Evolutionary conservation across 2,888 invertebrate genomes (phyloP), one percentile per base, ranked within the genome.

Genomic region (Beris morrisii): DNA sequence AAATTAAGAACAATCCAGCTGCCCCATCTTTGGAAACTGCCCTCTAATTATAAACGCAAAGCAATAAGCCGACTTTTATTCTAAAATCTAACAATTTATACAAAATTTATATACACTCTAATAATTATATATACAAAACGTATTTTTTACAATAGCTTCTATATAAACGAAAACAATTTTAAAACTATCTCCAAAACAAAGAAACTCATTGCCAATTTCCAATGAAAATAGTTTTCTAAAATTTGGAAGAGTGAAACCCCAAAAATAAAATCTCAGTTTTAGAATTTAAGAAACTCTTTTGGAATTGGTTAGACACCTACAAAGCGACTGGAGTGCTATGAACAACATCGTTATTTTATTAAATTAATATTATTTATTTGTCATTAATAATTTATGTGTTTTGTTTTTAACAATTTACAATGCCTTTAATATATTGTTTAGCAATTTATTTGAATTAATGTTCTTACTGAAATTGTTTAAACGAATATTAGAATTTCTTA

Each of bases 11-110:
- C 6, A 64, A 15, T n/a, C 75, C 77, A 63, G 79, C 84, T 52
- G 84, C 85, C 13, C 83, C 83, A 53, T 84, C 87, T 11, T 80
- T 87, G 73, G 87, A 87, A 82, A 87, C 87, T 68, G 86, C 87
- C 69, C 86, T 87, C 45, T 66, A 65, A 66, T 59, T 59, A 11
- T 13, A 15, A 3, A 48, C n/a, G 12, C 7, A 48, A 28, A 22
- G 22, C 30, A 28, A 53, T 28, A 4, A 22, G 22, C 22, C 22
- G 22, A 22, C 38, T 55, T 55, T 13, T 32, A 15, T 13, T n/a
- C 13, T 13, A 38, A 38, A 22, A 13, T 48, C 12, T n/a, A 22
- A 31, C 30, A 9, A 28, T 30, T 12, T 54, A 30, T 54, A 54
- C 54, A 31, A 32, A 28, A 53, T 4, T 48, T n/a, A 48, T 22